These are phyloP conservation scores for Leptoteleia sp. DNA, from an alignment of 1,140 invertebrate genomes.

Conservation along the genomic window DNA sequence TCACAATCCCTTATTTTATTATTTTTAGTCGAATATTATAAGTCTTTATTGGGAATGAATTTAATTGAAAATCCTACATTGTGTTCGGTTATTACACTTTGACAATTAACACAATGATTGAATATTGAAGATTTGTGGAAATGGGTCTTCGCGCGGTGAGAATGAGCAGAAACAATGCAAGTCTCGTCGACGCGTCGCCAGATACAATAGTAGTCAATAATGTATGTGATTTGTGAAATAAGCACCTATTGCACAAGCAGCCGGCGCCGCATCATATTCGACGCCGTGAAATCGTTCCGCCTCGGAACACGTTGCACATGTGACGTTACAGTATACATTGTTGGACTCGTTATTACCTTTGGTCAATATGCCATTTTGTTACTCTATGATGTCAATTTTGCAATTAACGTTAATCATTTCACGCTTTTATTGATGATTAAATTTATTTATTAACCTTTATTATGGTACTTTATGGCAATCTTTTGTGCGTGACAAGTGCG, in stretches of 20 bases:
- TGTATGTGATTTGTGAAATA: slow-evolving; percentile 81
- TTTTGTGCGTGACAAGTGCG: slow-evolving; percentile 14
- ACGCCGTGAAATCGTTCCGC: slow-evolving; percentile 76
- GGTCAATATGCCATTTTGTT: slow-evolving; percentile 63
- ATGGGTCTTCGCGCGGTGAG: slow-evolving; percentile 36
- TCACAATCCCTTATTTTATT: too few species aligned
- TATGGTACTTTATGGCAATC: slow-evolving; percentile 5
- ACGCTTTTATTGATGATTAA: slow-evolving; percentile 38
- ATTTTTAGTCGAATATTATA: too few species aligned
- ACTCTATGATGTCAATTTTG: slow-evolving; percentile 45
- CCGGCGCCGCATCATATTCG: slow-evolving; percentile 75
- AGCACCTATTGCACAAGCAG: slow-evolving; percentile 77
- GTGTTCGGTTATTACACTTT: too few species aligned
- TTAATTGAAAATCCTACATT: too few species aligned
- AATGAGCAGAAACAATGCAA: slow-evolving; percentile 63
- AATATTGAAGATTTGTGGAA: slow-evolving; percentile 38
- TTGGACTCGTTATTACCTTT: slow-evolving; percentile 73
- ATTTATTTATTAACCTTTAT: slow-evolving; percentile 39
- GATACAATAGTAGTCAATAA: slow-evolving; percentile 80
- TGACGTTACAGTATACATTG: slow-evolving; percentile 69
- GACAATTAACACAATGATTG: slow-evolving; percentile 11
- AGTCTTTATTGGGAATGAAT: too few species aligned
- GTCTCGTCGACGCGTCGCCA: slow-evolving; percentile 68
- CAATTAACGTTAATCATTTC: slow-evolving; percentile 55
- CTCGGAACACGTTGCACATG: slow-evolving; percentile 76